Evolutionary conservation across 1,140 invertebrate species (phyloP).

Genomic region (Drosophila prosaltans): DNA sequence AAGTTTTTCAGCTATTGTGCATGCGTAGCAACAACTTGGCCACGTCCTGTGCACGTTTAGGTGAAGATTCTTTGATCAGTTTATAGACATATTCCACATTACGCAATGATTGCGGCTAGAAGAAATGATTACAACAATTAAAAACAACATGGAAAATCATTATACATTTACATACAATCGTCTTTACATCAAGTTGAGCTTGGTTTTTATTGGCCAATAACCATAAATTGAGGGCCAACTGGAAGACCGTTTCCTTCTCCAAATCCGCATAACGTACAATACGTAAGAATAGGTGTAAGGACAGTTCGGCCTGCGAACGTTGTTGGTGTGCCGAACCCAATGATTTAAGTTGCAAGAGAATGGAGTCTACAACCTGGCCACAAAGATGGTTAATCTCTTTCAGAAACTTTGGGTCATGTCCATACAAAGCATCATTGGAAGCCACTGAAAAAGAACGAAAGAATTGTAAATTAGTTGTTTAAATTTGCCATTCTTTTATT

Average conservation of each 20-base stretch:
- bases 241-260: constrained; percentile 85
- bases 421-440: constrained; percentile 97
- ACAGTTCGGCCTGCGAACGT: constrained; percentile 87
- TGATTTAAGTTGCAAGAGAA: constrained; percentile 89
- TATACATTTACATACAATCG: constrained; percentile 51
- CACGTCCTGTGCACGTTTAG: constrained; percentile 56
- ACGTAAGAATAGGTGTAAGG: constrained; percentile 89
- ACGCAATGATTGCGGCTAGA: constrained; percentile 58
- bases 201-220: constrained; percentile 87
- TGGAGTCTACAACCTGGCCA: constrained; percentile 90
- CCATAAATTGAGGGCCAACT: constrained; percentile 91
- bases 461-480: background rate
- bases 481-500: background rate
- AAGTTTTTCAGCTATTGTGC: constrained; percentile 57
- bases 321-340: constrained; percentile 86
- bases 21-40: constrained; percentile 69
- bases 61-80: constrained; percentile 59
- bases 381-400: constrained; percentile 91
- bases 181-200: constrained; percentile 64
- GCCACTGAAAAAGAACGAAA: constrained; percentile 86
- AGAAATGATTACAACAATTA: background rate
- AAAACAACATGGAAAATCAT: too few relatives aligned
- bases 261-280: constrained; percentile 89
- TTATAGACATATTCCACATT: constrained; percentile 66
- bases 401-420: constrained; percentile 93